Percentiles rank a stretch among this genome's conserved stretches.
These are phyloP conservation scores for Rostratula benghalensis DNA, from an alignment of 2,113 vertebrate genomes.

Conservation along the genomic window DNA sequence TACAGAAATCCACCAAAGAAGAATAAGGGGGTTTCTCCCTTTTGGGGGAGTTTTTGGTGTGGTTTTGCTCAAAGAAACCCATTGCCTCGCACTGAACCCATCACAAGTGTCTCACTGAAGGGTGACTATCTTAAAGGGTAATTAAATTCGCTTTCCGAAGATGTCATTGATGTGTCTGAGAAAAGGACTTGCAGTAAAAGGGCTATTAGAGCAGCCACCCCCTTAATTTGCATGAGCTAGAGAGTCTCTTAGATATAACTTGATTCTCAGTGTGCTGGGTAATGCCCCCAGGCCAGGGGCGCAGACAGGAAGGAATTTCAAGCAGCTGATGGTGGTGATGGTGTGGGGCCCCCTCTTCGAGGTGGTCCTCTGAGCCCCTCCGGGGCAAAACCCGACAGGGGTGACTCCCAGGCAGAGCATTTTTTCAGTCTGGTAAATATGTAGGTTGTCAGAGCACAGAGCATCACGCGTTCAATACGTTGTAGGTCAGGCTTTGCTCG, in stretches of 20 bases:
- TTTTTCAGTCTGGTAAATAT: constrained; percentile 39
- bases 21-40: neutral
- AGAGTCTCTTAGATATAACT: neutral
- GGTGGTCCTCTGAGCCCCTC: neutral
- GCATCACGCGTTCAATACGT: neutral
- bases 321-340: neutral
- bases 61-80: neutral
- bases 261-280: neutral
- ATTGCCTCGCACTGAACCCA: neutral
- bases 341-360: neutral
- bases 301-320: constrained; percentile 30
- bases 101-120: neutral
- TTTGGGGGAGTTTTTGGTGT: neutral
- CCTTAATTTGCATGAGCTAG: neutral
- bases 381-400: neutral
- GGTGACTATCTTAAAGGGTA: neutral
- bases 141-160: constrained; percentile 8
- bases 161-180: neutral
- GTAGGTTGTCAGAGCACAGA: neutral
- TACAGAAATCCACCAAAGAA: neutral
- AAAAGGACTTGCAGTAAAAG: neutral
- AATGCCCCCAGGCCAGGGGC: neutral
- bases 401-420: neutral
- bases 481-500: neutral
- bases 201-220: neutral